phyloP scores from a whole-genome alignment of 2,113 vertebrate species.

The Coturnix japonica region DNA sequence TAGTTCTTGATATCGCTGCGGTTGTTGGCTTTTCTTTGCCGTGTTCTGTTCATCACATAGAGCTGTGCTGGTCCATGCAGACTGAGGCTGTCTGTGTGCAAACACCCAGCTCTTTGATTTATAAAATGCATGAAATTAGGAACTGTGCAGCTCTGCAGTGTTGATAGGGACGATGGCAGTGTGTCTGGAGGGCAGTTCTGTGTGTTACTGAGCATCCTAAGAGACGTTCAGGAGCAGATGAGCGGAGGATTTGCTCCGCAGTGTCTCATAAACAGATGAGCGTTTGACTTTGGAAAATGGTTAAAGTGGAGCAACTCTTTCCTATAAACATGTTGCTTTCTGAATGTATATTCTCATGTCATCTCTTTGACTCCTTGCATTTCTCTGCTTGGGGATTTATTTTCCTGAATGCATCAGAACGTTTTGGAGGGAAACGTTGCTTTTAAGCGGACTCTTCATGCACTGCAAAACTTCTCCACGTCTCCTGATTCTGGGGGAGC shows the following conservation, averaged over 20 bases:
- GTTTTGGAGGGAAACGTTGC: background rate
- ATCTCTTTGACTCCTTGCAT: background rate
- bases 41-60: background rate
- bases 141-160: background rate
- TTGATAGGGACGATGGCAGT: background rate
- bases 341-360: background rate
- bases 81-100: background rate
- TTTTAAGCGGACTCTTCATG: conserved; percentile 15
- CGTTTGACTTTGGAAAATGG: background rate
- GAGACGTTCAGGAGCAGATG: background rate
- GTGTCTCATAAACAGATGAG: background rate
- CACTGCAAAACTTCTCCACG: background rate
- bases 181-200: background rate
- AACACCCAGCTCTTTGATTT: background rate
- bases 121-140: background rate
- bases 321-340: background rate
- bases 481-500: background rate
- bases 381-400: background rate
- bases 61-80: background rate
- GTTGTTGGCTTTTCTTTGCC: background rate
- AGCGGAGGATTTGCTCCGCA: background rate
- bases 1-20: background rate
- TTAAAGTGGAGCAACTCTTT: background rate
- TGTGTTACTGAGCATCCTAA: background rate
- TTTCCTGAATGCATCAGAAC: background rate